Evolutionary conservation across 1,140 invertebrate genomes (phyloP).

Genomic region (Leptopilina clavipes): DNA sequence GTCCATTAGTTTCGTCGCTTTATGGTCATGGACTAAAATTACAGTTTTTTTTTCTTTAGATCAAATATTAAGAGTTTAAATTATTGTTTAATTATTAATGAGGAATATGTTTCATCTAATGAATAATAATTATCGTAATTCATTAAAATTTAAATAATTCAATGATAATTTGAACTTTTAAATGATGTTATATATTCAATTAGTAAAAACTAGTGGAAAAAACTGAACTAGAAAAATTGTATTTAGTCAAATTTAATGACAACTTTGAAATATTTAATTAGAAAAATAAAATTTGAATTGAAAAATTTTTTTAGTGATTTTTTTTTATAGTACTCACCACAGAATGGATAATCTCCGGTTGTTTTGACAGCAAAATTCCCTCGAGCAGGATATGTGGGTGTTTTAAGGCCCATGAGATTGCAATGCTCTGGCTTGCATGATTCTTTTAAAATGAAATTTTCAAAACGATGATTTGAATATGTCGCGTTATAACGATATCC

Average conservation of each 20-base stretch:
- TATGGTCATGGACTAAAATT: not conserved
- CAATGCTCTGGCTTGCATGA: constrained; percentile 49
- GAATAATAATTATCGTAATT: too few species aligned
- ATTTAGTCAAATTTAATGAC: too few species aligned
- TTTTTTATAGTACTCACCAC: constrained; percentile 46
- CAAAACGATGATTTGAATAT: constrained; percentile 34
- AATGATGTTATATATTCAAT: too few species aligned
- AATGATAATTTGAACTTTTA: too few species aligned
- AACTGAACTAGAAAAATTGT: too few species aligned
- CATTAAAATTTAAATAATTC: too few species aligned
- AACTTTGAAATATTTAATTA: not conserved
- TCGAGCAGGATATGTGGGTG: constrained; percentile 43
- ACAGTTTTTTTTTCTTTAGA: not conserved
- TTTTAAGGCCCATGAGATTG: constrained; percentile 53
- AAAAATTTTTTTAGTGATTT: not conserved
- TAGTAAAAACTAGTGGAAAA: too few species aligned
- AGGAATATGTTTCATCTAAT: too few species aligned
- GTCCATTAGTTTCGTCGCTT: not conserved
- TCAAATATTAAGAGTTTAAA: too few species aligned
- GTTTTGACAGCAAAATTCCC: constrained; percentile 57
- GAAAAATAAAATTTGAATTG: not conserved
- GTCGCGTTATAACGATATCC: constrained; percentile 49
- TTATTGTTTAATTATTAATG: too few species aligned
- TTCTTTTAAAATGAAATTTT: constrained; percentile 41
- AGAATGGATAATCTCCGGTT: constrained; percentile 57